Evolutionary conservation across 2,113 vertebrate species (phyloP).

Genomic region (Glaucomys volans): DNA sequence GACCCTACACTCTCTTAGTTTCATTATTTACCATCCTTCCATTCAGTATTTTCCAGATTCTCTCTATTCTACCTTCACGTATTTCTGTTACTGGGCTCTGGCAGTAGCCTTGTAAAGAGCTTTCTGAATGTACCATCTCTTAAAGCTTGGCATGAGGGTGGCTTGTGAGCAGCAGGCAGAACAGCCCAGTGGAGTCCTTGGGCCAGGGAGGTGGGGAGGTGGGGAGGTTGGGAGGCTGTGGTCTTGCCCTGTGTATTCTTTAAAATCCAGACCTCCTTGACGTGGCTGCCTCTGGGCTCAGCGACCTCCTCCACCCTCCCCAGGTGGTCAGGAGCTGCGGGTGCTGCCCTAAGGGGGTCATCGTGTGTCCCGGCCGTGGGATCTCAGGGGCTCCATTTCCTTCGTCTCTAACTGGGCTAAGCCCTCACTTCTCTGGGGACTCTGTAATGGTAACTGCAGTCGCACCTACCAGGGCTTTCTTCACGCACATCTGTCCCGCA

Average conservation of each 20-base stretch:
- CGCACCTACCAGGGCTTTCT: no score
- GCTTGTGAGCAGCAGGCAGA: neutral
- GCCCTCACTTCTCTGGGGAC: no score
- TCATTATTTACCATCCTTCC: neutral
- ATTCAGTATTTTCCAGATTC: neutral
- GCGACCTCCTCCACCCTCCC: fast-evolving
- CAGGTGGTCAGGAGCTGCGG: neutral
- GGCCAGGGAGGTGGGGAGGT: no score
- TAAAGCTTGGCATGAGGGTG: neutral
- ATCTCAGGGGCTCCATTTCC: no score
- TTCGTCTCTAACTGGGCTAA: neutral
- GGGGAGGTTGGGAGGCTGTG: no score
- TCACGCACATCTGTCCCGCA: no score
- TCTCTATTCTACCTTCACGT: neutral
- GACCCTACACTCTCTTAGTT: neutral
- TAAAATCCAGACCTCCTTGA: neutral
- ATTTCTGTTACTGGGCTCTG: neutral
- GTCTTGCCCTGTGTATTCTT: neutral
- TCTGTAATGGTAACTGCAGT: fast-evolving
- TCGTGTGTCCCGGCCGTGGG: neutral
- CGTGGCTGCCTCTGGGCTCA: neutral
- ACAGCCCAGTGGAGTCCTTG: neutral
- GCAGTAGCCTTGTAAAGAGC: neutral
- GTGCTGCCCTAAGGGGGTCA: no score
- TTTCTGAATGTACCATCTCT: neutral